Conservation (phyloP, 2,797 vertebrate species). For the Acanthornis magna region DNA sequence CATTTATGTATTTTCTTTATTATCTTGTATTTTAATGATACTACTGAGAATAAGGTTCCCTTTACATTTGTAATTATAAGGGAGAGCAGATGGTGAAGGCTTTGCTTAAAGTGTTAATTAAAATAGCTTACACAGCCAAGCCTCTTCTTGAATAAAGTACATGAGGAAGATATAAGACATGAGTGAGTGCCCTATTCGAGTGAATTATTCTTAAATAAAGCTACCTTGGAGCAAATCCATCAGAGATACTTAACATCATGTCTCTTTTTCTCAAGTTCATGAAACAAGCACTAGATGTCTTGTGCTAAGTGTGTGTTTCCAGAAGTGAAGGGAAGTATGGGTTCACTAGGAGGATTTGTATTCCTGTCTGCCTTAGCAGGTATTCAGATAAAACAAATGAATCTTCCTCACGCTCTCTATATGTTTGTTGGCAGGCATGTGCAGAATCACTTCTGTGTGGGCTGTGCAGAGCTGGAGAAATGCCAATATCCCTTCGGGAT, state of each 20-base stretch:
- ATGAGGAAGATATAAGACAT: not conserved
- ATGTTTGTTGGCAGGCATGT: not conserved
- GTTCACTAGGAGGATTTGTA: not conserved
- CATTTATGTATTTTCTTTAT: constrained; percentile 47
- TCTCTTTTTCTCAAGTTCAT: not conserved
- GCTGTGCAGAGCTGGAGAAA: not conserved
- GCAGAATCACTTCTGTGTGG: not conserved
- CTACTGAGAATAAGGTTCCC: constrained; percentile 46
- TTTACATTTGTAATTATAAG: constrained; percentile 71
- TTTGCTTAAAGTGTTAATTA: constrained; percentile 75
- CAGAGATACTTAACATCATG: not conserved
- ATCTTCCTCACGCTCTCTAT: not conserved
- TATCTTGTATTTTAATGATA: constrained; percentile 68
- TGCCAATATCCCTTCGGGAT: not conserved
- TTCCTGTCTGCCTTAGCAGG: not conserved
- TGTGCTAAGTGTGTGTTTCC: not conserved
- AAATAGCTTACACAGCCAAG: constrained; percentile 63
- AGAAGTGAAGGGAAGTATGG: not conserved
- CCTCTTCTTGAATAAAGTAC: constrained; percentile 46
- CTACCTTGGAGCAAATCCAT: not conserved
- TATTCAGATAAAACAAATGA: not conserved
- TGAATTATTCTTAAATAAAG: constrained; percentile 9
- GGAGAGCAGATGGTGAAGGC: constrained; percentile 72
- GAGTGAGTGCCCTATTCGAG: not conserved
- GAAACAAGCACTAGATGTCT: not conserved